Conservation (phyloP, 2,113 vertebrate genomes). For the Ctenomys sociabilis region DNA sequence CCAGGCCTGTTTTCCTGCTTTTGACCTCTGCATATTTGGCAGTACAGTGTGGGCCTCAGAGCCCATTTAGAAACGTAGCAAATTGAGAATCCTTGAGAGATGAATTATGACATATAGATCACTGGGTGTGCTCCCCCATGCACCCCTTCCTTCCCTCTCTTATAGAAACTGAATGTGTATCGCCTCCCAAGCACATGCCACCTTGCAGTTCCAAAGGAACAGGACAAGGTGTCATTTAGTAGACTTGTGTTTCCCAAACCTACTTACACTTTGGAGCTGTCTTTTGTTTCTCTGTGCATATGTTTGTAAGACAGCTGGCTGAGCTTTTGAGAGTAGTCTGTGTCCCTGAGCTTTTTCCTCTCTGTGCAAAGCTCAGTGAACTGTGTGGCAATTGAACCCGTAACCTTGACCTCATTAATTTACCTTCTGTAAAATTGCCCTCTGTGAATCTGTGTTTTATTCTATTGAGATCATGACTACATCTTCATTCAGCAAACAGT, state of each 20-base stretch:
- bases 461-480: slow-evolving; percentile 58
- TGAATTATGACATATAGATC: neutral
- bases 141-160: neutral
- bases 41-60: neutral
- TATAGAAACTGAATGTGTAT: neutral
- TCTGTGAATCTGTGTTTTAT: slow-evolving; percentile 56
- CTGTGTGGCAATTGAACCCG: slow-evolving; percentile 53
- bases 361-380: slow-evolving; percentile 56
- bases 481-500: slow-evolving; percentile 37
- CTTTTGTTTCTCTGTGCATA: neutral
- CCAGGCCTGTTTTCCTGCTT: neutral
- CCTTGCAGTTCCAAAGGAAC: neutral
- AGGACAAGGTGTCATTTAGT: too few relatives aligned
- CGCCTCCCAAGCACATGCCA: neutral
- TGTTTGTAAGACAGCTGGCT: slow-evolving; percentile 19
- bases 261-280: neutral
- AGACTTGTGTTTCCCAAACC: neutral
- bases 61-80: neutral
- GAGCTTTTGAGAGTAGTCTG: neutral
- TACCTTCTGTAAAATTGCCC: slow-evolving; percentile 51
- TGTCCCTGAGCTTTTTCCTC: neutral
- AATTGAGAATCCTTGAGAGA: neutral
- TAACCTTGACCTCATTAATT: slow-evolving; percentile 74
- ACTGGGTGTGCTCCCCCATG: neutral
- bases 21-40: neutral